Evolutionary conservation across 2,888 invertebrate genomes (phyloP).

Genomic region (Tortricodes alternella): DNA sequence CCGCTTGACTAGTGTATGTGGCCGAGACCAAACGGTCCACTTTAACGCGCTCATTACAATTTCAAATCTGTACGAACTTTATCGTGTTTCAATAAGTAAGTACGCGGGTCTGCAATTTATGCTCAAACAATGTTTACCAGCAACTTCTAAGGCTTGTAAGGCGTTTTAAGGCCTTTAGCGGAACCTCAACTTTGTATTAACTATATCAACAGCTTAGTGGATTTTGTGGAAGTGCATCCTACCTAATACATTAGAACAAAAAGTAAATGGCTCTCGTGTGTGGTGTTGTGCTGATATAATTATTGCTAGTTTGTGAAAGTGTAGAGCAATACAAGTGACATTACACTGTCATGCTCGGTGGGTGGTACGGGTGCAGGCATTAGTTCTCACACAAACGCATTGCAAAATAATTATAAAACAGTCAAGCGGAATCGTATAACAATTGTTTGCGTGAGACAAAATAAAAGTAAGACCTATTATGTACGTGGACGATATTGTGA

Average conservation of each 20-base stretch:
- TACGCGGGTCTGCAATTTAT: not conserved
- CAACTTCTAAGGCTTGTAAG: not conserved
- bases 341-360: slow-evolving; percentile 68
- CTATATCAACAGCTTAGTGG: not conserved
- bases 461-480: slow-evolving; percentile 57
- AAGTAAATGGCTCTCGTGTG: slow-evolving; percentile 31
- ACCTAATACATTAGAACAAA: slow-evolving; percentile 28
- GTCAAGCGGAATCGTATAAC: slow-evolving; percentile 8
- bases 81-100: not conserved
- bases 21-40: slow-evolving; percentile 38
- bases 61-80: not conserved
- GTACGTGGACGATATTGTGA: slow-evolving; percentile 65
- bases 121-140: not conserved
- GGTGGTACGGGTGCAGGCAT: slow-evolving; percentile 79
- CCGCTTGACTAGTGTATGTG: slow-evolving; percentile 51
- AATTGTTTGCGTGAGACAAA: slow-evolving; percentile 60
- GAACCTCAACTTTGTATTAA: not conserved
- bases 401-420: slow-evolving; percentile 8
- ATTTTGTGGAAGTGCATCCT: slow-evolving; percentile 25
- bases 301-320: slow-evolving; percentile 36
- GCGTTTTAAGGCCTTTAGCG: not conserved
- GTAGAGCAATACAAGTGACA: slow-evolving; percentile 49
- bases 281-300: slow-evolving; percentile 39
- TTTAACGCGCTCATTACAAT: not conserved
- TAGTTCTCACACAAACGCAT: slow-evolving; percentile 60